Base-by-base conservation (phyloP, 2,797 vertebrate genomes). In the Octomys mimax region DNA sequence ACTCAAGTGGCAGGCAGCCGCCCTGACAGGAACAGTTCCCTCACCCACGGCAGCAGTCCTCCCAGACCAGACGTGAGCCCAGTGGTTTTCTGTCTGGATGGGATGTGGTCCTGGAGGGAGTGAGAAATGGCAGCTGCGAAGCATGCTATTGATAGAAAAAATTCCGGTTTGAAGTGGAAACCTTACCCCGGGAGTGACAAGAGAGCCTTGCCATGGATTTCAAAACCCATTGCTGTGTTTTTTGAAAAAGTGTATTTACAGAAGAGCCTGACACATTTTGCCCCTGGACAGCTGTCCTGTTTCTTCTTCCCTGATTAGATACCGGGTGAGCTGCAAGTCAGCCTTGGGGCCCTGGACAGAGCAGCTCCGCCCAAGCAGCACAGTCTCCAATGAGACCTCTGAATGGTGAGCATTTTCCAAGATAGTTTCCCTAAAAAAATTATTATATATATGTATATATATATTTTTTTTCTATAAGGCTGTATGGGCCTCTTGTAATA, bases 81-180 rank as follows among this genome's bases (percentile, higher is more conserved):
- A n/a, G 79, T 62, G 85, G 87, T 93, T 96, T 97, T 88, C 75
- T 33, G 71, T 87, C 92, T 89, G 82, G 81, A 90, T 85, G 93
- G 75, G 73, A 85, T 61, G 87, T 87, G 87, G 57, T 82, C 93
- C 81, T 84, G 70, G 7, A 36, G 70, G 86, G 82, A 92, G 71
- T 87, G 77, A 82, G 95, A 94, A 87, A 91, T 94, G 95, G 95
- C 96, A 95, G 96, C 96, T 97, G 92, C 93, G 96, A 95, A 81
- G 61, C 82, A 46, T 83, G 64, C 77, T 94, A 31, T 95, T 91
- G 73, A 97, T 1, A 93, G 33, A 57, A 13, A 92, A 54, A 92
- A 92, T 83, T 77, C 96, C 97, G 68, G 66, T 97, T 96, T 94
- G 42, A 88, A 96, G 94, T 97, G 26, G 95, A 1, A 95, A 83